These are phyloP conservation scores for Microplitis deprimator DNA, from an alignment of 2,888 invertebrate genomes.

Conservation along the genomic window DNA sequence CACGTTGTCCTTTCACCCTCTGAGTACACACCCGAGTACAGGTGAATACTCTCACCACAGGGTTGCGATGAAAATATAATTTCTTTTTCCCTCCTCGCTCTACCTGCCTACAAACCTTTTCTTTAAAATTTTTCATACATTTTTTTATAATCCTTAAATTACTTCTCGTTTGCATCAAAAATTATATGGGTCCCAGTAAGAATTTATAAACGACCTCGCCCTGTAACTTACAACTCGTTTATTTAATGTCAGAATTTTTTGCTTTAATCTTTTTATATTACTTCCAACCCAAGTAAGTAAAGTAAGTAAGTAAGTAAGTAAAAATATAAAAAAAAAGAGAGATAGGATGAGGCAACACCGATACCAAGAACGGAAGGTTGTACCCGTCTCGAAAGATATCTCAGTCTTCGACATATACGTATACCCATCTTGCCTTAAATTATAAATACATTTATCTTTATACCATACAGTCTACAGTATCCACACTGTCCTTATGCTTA, in stretches of 20 bases:
- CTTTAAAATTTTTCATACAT: not conserved
- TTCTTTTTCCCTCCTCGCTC: not conserved
- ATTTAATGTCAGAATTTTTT: conserved; percentile 21
- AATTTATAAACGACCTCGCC: conserved; percentile 35
- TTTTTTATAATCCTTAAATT: conserved; percentile 8
- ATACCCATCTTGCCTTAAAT: not conserved
- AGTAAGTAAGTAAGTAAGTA: not conserved
- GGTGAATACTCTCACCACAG: not conserved
- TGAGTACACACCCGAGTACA: not conserved
- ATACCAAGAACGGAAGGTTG: conserved; percentile 37
- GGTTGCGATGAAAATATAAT: not conserved
- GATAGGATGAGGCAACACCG: conserved; percentile 28
- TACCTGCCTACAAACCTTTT: not conserved
- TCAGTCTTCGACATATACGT: conserved; percentile 23
- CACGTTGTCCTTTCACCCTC: conserved; percentile 6
- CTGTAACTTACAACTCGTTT: conserved; percentile 38
- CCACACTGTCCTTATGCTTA: not conserved
- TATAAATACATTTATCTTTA: not conserved
- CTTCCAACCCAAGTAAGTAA: not conserved
- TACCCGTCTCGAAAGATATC: conserved; percentile 19
- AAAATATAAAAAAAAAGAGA: not conserved
- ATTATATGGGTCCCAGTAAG: conserved; percentile 27
- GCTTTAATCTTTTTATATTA: conserved; percentile 28
- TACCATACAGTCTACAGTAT: not conserved
- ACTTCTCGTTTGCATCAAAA: conserved; percentile 24